Evolutionary conservation across 2,888 invertebrate genomes (phyloP), one percentile per base, ranked within the genome.

Genomic region (Perdita meconis): DNA sequence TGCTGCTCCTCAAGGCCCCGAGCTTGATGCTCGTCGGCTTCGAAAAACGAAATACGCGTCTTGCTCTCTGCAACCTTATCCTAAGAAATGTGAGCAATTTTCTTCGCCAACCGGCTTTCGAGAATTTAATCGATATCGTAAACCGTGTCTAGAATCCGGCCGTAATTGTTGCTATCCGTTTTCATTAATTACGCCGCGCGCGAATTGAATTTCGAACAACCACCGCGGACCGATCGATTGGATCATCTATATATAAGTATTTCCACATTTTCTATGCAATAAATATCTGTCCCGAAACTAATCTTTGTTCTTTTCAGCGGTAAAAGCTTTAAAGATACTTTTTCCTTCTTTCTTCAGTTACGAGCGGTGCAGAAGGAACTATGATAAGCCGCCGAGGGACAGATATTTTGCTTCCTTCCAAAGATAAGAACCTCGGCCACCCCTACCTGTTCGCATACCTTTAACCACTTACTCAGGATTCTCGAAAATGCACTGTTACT

Each of bases 311-410:
- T n/a, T n/a, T n/a, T n/a, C n/a, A n/a, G n/a, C n/a, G n/a, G n/a
- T n/a, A n/a, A n/a, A n/a, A n/a, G n/a, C n/a, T n/a, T n/a, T n/a
- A 40, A n/a, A 8, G n/a, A n/a, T 30, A 13, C 22, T 44, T 44
- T 53, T 30, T 44, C 22, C 8, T 19, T 55, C 53, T 26, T 44
- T 50, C 16, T 19, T 38, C 38, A 10, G n/a, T n/a, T 26, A 24
- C 78, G 80, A 68, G 64, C 68, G n/a, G n/a, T n/a, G n/a, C 67
- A 66, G 67, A 56, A 34, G 77, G 68, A 84, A 75, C 76, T 81
- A 81, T 76, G 88, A 88, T 89, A 88, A 89, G 71, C 57, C 67
- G 80, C 83, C 81, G 73, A 71, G 60, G 72, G 84, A 89, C 86
- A 86, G 86, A 88, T 85, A 84, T 87, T 86, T n/a, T 69, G 78